A percentile compares a stretch with the other conserved stretches of the same genome.
Conservation (phyloP, 2,113 vertebrate genomes). For the Eulemur macaco region DNA sequence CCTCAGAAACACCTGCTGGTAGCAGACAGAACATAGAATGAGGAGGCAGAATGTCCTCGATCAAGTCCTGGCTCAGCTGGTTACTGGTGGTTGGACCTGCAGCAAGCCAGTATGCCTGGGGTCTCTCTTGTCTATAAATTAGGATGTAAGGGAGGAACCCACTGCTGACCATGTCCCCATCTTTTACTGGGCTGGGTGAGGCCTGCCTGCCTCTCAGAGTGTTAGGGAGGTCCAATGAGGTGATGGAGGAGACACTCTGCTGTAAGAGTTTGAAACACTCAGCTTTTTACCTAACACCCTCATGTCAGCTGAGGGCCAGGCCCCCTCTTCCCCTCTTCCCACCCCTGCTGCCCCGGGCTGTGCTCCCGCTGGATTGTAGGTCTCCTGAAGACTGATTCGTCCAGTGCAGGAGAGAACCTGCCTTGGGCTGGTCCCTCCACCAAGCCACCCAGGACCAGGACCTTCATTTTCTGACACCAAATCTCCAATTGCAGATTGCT, state of each 20-base stretch:
- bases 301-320: not conserved
- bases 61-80: not conserved
- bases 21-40: not conserved
- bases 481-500: slow-evolving; percentile 83
- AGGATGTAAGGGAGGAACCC: not conserved
- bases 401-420: no score
- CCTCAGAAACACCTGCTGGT: not conserved
- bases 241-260: not conserved
- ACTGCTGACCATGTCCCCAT: rapidly evolving
- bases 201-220: not conserved
- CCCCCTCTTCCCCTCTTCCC: not conserved
- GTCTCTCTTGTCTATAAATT: not conserved
- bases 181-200: not conserved
- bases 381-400: not conserved
- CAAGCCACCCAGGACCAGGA: no score
- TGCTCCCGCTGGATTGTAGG: rapidly evolving
- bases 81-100: not conserved
- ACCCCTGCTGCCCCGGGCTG: not conserved
- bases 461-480: not conserved
- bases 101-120: not conserved
- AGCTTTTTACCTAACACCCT: not conserved
- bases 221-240: rapidly evolving
- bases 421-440: rapidly evolving
- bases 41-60: not conserved
- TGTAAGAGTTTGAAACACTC: not conserved